Evolutionary conservation across 2,888 invertebrate species (phyloP).

Genomic region (Endomychus coccineus): DNA sequence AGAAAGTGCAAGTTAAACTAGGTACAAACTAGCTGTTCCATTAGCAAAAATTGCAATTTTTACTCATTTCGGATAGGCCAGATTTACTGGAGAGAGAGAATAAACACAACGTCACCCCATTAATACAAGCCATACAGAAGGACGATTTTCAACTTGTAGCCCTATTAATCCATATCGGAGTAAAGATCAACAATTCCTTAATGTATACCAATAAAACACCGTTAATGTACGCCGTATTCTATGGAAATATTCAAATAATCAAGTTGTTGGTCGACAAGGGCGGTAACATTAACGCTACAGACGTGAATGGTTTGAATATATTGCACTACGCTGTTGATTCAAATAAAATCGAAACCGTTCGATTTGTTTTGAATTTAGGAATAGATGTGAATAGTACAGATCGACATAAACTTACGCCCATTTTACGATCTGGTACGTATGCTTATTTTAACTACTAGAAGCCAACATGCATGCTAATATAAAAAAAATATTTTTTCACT

Average conservation of each 20-base stretch:
- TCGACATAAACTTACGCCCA: constrained; percentile 50
- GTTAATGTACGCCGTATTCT: constrained; percentile 47
- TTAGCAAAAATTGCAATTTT: too few species aligned
- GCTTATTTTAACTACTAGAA: background rate
- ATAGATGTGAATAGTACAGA: constrained; percentile 43
- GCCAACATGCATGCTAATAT: background rate
- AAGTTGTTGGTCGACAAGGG: constrained; percentile 46
- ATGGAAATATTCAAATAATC: constrained; percentile 36
- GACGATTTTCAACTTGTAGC: constrained; percentile 43
- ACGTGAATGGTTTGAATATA: constrained; percentile 46
- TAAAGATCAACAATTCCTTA: constrained; percentile 43
- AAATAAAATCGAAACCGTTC: constrained; percentile 34
- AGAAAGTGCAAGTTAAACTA: too few species aligned
- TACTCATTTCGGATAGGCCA: too few species aligned
- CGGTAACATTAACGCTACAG: constrained; percentile 40
- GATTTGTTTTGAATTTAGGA: constrained; percentile 39
- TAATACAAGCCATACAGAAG: constrained; percentile 48
- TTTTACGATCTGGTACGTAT: constrained; percentile 46
- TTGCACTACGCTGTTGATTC: constrained; percentile 53
- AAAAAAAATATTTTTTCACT: constrained; percentile 5
- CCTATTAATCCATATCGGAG: constrained; percentile 45
- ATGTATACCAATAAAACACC: constrained; percentile 43
- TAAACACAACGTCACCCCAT: constrained; percentile 47
- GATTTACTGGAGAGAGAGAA: constrained; percentile 45
- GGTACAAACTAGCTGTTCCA: too few species aligned